These are phyloP conservation scores for Quiscalus mexicanus DNA, from an alignment of 2,113 vertebrate genomes.

Conservation along the genomic window DNA sequence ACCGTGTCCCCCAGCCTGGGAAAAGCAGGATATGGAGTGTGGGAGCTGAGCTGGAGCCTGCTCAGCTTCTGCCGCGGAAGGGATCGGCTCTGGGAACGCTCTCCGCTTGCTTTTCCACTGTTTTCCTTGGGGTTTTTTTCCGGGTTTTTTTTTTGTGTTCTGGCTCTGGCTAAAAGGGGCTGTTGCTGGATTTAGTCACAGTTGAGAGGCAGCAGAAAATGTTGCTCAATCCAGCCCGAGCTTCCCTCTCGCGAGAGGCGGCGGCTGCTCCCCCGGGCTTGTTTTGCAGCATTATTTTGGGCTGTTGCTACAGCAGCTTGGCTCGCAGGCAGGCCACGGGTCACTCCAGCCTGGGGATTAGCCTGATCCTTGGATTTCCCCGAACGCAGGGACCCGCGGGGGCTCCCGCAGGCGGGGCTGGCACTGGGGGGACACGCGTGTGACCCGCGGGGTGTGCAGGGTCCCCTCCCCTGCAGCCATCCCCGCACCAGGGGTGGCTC, in stretches of 20 bases:
- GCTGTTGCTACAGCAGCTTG: not conserved
- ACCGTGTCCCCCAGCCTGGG: fast-evolving
- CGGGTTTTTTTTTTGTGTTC: not conserved
- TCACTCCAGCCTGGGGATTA: not conserved
- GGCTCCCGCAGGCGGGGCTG: not conserved
- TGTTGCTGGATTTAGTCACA: not conserved
- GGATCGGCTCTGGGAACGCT: not conserved
- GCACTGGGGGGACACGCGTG: fast-evolving
- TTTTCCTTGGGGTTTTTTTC: not conserved
- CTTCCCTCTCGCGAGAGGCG: constrained; percentile 30
- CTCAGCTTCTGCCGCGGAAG: fast-evolving
- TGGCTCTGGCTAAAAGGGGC: not conserved
- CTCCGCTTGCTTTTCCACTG: not conserved
- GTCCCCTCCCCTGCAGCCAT: not conserved
- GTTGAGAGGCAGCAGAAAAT: not conserved
- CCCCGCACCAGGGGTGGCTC: fast-evolving
- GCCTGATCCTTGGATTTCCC: not conserved
- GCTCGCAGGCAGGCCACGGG: not conserved
- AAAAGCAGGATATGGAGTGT: fast-evolving
- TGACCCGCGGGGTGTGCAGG: not conserved
- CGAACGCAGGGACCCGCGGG: fast-evolving
- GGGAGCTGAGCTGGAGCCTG: not conserved
- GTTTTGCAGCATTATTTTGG: constrained; percentile 31
- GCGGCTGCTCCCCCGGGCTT: not conserved
- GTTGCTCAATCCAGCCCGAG: not conserved